Percentiles rank a stretch among this genome's conserved stretches.
These are phyloP conservation scores for Cairina moschata DNA, from an alignment of 2,113 vertebrate species.

Conservation along the genomic window DNA sequence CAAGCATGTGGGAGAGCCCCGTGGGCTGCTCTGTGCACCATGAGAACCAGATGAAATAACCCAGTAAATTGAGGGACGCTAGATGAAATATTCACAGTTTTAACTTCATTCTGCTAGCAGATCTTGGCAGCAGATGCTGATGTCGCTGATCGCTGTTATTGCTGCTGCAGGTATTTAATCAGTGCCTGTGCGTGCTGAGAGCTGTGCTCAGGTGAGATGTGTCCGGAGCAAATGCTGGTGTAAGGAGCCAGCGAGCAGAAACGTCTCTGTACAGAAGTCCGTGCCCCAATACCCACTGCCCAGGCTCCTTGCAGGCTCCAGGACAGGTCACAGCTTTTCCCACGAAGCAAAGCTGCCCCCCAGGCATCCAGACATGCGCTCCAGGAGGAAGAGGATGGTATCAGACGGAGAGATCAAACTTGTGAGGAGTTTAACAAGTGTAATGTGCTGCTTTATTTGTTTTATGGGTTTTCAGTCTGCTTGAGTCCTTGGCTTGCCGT, in stretches of 20 bases:
- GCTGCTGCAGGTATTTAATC: rapidly evolving
- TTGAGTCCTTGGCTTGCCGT: not conserved
- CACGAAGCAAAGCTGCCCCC: not conserved
- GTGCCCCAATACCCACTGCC: too few species aligned
- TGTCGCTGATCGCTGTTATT: rapidly evolving
- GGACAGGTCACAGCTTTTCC: not conserved
- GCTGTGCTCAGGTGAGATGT: rapidly evolving
- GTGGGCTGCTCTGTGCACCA: not conserved
- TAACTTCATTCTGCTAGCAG: not conserved
- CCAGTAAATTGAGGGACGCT: not conserved
- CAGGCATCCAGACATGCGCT: not conserved
- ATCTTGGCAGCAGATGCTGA: not conserved
- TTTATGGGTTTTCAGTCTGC: not conserved
- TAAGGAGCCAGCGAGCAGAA: not conserved
- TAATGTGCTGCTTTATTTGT: not conserved
- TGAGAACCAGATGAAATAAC: not conserved
- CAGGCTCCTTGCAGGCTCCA: not conserved
- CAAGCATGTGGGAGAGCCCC: too few species aligned
- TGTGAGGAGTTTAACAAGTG: not conserved
- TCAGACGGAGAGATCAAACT: not conserved
- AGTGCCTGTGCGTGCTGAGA: not conserved
- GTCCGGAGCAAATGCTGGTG: rapidly evolving
- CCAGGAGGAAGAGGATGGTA: not conserved
- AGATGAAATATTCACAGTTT: not conserved
- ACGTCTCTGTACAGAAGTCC: not conserved